Base-by-base conservation (phyloP, 2,888 invertebrate species). In the Zelleria hepariella region DNA sequence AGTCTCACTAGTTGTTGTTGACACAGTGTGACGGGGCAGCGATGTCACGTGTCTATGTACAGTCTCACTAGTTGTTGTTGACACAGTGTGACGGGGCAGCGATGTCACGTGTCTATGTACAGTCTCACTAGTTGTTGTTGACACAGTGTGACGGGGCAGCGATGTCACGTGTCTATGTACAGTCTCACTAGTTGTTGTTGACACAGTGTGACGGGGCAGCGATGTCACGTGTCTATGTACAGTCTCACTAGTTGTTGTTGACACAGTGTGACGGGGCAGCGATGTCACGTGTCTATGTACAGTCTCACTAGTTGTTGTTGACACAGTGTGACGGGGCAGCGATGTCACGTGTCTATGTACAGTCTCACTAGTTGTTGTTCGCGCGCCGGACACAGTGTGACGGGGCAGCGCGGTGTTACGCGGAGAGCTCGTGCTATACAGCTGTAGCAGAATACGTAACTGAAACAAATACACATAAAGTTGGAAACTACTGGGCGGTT, bases 401-500 rank as follows among this genome's bases (percentile, higher is more conserved):
- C 92, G 0, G 97, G 97, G 70, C 97, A 97, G 53, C 84, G 80
- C 59, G 87, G 84, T 61, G 88, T 78, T 55, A 89, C 80, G 58
- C 92, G 90, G 65, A 97, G 75, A 71, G 93, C 91, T 0, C 90
- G 91, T n/a, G 93, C 88, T 62, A 97, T 94, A 75, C 97, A 97
- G 58, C 92, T 90, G 86, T 96, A 97, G 78, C 97, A 97, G 83
- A 94, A 97, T 53, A 96, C 93, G 75, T 94, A 95, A 49, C 96
- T 94, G 72, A 0, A 57, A 15, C n/a, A n/a, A n/a, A n/a, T n/a
- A n/a, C n/a, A n/a, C n/a, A n/a, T n/a, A n/a, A n/a, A n/a, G n/a
- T n/a, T n/a, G n/a, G n/a, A n/a, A n/a, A n/a, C n/a, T n/a, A n/a
- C n/a, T n/a, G n/a, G n/a, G n/a, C n/a, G n/a, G n/a, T n/a, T n/a